phyloP scores from a whole-genome alignment of 2,113 vertebrate genomes.

The Clarias macrocephalus region DNA sequence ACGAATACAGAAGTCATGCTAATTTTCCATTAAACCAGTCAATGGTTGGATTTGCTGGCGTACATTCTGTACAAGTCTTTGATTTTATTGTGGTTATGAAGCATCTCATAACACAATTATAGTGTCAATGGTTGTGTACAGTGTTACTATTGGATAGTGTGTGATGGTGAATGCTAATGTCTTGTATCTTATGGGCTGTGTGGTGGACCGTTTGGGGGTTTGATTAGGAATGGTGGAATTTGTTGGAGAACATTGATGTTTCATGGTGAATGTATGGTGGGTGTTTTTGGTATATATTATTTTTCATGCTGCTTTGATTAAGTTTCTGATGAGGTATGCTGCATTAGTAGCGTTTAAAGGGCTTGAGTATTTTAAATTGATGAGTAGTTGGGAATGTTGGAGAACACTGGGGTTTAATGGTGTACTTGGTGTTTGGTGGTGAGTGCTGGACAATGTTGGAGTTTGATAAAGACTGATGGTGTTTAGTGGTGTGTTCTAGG shows the following conservation, averaged over 20 bases:
- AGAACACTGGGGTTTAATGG: background rate
- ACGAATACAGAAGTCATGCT: background rate
- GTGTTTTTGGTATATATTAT: no score
- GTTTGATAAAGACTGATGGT: conserved; percentile 3
- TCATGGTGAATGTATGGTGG: background rate
- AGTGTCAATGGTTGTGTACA: background rate
- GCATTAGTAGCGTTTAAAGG: background rate
- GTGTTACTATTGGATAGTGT: background rate
- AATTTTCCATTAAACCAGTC: background rate
- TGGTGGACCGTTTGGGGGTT: background rate
- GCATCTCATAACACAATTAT: background rate
- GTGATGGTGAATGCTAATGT: background rate
- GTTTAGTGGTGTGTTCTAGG: background rate
- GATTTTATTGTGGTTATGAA: background rate
- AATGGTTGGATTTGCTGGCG: background rate
- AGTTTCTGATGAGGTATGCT: no score
- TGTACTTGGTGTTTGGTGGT: background rate
- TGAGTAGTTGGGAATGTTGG: background rate
- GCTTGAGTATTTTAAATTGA: no score
- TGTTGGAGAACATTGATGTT: background rate
- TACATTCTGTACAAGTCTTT: background rate
- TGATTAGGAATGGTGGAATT: background rate
- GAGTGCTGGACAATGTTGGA: background rate
- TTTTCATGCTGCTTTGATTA: no score
- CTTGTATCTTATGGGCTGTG: background rate